phyloP scores from a whole-genome alignment of 2,113 vertebrate species.

The Pituophis catenifer region DNA sequence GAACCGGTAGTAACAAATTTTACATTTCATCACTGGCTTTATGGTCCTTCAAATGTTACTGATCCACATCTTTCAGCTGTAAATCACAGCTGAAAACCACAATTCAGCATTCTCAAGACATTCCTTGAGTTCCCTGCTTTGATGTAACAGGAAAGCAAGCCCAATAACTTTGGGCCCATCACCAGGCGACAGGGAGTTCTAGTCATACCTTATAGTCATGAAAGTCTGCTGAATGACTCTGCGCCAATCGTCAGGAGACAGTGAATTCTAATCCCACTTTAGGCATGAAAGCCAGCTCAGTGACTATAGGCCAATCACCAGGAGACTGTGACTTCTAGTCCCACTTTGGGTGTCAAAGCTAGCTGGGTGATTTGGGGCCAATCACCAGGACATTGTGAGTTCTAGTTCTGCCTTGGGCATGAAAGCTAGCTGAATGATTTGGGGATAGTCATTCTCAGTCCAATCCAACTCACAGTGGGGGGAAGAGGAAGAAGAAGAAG shows the following conservation, averaged over 20 bases:
- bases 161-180: too few relatives aligned
- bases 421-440: too few relatives aligned
- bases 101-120: background rate
- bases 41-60: too few relatives aligned
- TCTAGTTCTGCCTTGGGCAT: too few relatives aligned
- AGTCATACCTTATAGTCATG: too few relatives aligned
- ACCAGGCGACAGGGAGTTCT: too few relatives aligned
- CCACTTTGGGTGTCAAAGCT: background rate
- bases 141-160: background rate
- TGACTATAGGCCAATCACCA: background rate
- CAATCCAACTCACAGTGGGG: too few relatives aligned
- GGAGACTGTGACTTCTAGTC: background rate
- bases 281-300: background rate
- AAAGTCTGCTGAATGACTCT: too few relatives aligned
- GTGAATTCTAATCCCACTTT: background rate
- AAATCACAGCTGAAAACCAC: background rate
- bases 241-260: background rate
- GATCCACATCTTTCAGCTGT: background rate
- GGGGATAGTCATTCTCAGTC: too few relatives aligned
- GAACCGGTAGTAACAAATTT: too few relatives aligned
- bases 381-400: background rate
- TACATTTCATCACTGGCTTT: too few relatives aligned
- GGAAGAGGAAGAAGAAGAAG: too few relatives aligned
- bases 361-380: background rate
- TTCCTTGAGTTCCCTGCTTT: background rate